A percentile compares a stretch with the other conserved stretches of the same genome.
These are phyloP conservation scores for Melipona beecheii DNA, from an alignment of 2,888 invertebrate genomes.

Conservation along the genomic window DNA sequence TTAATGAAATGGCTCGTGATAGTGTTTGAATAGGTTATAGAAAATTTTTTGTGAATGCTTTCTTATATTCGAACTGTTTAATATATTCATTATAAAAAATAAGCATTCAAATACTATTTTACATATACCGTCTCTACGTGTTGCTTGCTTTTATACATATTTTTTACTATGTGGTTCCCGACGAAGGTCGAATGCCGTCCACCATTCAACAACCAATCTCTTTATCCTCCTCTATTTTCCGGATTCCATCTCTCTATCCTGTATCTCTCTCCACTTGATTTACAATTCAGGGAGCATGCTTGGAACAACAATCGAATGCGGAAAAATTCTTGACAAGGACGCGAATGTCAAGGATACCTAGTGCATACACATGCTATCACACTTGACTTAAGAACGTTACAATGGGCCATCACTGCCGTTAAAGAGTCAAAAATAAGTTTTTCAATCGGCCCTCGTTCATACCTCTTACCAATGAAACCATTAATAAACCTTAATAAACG, in stretches of 20 bases:
- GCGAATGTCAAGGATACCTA: constrained; percentile 76
- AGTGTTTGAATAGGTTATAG: neutral
- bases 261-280: neutral
- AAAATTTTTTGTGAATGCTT: neutral
- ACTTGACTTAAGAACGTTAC: constrained; percentile 69
- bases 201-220: constrained; percentile 46
- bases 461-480: neutral
- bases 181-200: constrained; percentile 41
- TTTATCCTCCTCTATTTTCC: constrained; percentile 21
- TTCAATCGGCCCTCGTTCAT: too few species aligned
- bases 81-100: neutral
- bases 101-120: neutral
- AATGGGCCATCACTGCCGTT: constrained; percentile 44
- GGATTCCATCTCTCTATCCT: constrained; percentile 25
- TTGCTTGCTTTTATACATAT: constrained; percentile 2
- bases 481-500: neutral
- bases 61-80: neutral
- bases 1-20: neutral
- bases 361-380: constrained; percentile 56
- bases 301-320: constrained; percentile 73
- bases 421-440: constrained; percentile 23
- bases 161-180: constrained; percentile 18
- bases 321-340: constrained; percentile 80
- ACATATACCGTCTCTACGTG: too few species aligned
- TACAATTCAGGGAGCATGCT: constrained; percentile 44